Base-by-base conservation (phyloP, 2,113 vertebrate genomes). In the Embiotoca jacksoni region DNA sequence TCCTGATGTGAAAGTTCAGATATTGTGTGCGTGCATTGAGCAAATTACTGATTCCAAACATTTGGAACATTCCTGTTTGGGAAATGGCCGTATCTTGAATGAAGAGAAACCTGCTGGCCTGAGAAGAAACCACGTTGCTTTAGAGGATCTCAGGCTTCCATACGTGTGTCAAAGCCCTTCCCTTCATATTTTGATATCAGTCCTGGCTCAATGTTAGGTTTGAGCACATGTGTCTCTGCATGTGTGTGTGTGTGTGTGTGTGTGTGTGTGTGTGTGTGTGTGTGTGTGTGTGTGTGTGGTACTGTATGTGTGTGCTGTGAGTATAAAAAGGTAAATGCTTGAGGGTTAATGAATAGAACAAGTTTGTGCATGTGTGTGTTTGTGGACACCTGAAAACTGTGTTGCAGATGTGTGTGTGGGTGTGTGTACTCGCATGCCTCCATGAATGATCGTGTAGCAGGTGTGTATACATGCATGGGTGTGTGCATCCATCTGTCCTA, bases 171-270 rank as follows among this genome's bases (percentile, higher is more conserved):
- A 16, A 53, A 11, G 5, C 50, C 4, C 49, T 31, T 73, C 39
- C 3, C 31, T 36, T 71, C 2, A 31, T 71, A 72, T 81, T 78
- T 75, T 66, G 33, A 74, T 31, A 80, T 46, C 15, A 33, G 39
- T 53, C 10, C 56, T 75, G 70, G 71, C 65, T 71, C 55, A 58
- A 54, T 30, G 46, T 15, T 70, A 58, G 41, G 31, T 79, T n/a
- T 46, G 31, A 8, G 9, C 46, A 31, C 67, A 5, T 58, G 32
- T 76, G 33, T 72, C 3, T 74, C 3, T 15, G 37, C 33, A 6
- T 67, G 36, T 4, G 32, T 35, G 15, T 54, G 55, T 59, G n/a
- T 50, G 30, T 70, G 13, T 72, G 55, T 35, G 36, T 59, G 36
- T 56, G 37, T 52, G 10, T 41, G 32, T 59, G 31, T 46, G 16